phyloP scores from a whole-genome alignment of 1,140 invertebrate species.

The Harlomillsia oculata region DNA sequence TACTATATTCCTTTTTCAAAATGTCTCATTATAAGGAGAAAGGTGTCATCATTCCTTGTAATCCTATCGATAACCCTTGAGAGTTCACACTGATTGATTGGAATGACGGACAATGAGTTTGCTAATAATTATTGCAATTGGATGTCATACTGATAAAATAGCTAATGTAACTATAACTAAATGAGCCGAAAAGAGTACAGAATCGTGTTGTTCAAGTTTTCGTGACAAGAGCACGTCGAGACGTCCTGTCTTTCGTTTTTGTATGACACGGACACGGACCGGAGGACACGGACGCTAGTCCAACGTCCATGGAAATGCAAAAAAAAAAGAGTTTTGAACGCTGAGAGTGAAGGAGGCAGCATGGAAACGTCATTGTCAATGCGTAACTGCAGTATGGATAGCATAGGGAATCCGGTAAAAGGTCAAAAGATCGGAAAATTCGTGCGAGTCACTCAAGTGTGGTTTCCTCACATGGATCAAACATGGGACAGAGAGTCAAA shows the following conservation, averaged over 20 bases:
- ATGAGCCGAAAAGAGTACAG: constrained; percentile 10
- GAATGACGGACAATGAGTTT: too few relatives aligned
- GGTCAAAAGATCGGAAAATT: constrained; percentile 34
- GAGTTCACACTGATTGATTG: too few relatives aligned
- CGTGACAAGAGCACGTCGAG: background rate
- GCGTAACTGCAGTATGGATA: constrained; percentile 11
- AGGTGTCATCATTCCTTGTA: too few relatives aligned
- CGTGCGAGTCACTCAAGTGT: constrained; percentile 30
- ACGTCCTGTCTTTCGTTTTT: background rate
- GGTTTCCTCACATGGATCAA: constrained; percentile 14
- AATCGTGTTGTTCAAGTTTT: background rate
- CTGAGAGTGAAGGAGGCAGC: constrained; percentile 3
- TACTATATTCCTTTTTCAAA: too few relatives aligned
- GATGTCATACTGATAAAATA: too few relatives aligned
- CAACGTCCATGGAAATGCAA: background rate
- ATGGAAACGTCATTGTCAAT: too few relatives aligned
- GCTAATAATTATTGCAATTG: too few relatives aligned
- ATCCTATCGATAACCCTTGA: too few relatives aligned
- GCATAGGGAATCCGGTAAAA: constrained; percentile 26
- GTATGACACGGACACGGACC: too few relatives aligned
- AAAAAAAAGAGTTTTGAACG: background rate
- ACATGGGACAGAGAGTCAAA: too few relatives aligned
- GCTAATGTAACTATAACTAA: constrained; percentile 1
- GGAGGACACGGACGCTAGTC: background rate
- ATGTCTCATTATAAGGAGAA: too few relatives aligned